phyloP scores from a whole-genome alignment of 2,888 invertebrate genomes.

The Gastrophysa polygoni region DNA sequence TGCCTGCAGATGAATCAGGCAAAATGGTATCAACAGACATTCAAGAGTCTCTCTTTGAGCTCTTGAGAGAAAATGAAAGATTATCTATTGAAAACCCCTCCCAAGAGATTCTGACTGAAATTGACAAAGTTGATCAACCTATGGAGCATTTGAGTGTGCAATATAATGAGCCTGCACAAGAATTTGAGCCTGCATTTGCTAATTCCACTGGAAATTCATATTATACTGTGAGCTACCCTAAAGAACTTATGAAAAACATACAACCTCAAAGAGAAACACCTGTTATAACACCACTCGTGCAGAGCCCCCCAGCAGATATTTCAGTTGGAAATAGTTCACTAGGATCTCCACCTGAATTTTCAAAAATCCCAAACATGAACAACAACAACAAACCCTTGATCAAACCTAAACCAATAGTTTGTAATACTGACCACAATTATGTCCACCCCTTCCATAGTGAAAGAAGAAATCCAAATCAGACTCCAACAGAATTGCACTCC shows the following conservation, averaged over 20 bases:
- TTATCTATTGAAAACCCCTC: conserved; percentile 21
- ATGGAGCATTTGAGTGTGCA: neutral
- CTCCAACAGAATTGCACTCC: no score
- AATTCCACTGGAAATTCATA: neutral
- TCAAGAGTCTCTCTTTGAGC: conserved; percentile 19
- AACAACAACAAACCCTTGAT: neutral
- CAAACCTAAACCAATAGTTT: no score
- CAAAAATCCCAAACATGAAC: neutral
- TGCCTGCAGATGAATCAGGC: conserved; percentile 17
- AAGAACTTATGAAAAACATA: neutral
- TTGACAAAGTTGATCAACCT: neutral
- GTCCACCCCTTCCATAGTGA: no score
- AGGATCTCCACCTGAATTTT: neutral
- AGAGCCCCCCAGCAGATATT: neutral
- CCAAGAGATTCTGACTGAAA: conserved; percentile 12
- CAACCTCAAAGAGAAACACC: neutral
- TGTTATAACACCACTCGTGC: neutral
- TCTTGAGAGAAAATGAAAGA: conserved; percentile 24
- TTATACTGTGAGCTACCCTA: conserved; percentile 21
- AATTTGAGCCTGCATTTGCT: neutral
- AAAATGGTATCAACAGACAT: conserved; percentile 18
- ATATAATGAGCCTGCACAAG: neutral
- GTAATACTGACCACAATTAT: no score
- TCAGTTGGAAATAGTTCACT: neutral
- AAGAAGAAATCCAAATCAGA: no score